A percentile compares a stretch with the other conserved stretches of the same genome.
phyloP scores from a whole-genome alignment of 2,888 invertebrate species.

The Dryadula phaetusa region DNA sequence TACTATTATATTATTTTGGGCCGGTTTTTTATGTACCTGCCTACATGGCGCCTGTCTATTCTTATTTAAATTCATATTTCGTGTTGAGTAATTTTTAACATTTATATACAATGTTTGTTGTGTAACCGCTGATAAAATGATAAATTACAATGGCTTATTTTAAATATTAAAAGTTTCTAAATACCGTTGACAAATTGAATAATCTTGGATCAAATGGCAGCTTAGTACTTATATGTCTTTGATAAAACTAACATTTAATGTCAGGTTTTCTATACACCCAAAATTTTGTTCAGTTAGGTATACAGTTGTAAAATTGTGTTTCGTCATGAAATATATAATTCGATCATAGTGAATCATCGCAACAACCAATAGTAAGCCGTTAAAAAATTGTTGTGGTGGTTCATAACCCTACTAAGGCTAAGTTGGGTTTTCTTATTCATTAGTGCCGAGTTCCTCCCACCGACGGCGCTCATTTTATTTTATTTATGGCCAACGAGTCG shows the following conservation, averaged over 20 bases:
- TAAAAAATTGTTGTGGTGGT: constrained; percentile 43
- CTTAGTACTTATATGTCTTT: not conserved
- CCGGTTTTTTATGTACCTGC: constrained; percentile 82
- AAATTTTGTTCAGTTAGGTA: no score
- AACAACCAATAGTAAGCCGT: constrained; percentile 50
- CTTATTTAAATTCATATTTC: constrained; percentile 80
- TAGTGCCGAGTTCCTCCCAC: constrained; percentile 79
- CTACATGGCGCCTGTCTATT: constrained; percentile 82
- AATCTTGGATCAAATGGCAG: not conserved
- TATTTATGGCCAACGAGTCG: constrained; percentile 78
- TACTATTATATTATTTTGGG: constrained; percentile 75
- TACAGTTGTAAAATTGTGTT: no score
- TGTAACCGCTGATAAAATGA: constrained; percentile 70
- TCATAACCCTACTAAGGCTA: constrained; percentile 51
- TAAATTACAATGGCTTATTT: constrained; percentile 60
- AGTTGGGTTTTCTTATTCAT: constrained; percentile 70
- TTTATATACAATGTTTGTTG: constrained; percentile 72
- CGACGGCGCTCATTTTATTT: constrained; percentile 76
- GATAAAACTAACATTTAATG: not conserved
- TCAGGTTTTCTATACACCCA: no score
- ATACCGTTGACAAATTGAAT: not conserved
- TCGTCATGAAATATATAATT: not conserved
- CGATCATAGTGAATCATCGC: not conserved
- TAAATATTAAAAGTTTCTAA: constrained; percentile 1
- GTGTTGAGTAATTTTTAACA: constrained; percentile 79